Evolutionary conservation across 2,113 vertebrate species (phyloP).

Genomic region (Ifrita kowaldi): DNA sequence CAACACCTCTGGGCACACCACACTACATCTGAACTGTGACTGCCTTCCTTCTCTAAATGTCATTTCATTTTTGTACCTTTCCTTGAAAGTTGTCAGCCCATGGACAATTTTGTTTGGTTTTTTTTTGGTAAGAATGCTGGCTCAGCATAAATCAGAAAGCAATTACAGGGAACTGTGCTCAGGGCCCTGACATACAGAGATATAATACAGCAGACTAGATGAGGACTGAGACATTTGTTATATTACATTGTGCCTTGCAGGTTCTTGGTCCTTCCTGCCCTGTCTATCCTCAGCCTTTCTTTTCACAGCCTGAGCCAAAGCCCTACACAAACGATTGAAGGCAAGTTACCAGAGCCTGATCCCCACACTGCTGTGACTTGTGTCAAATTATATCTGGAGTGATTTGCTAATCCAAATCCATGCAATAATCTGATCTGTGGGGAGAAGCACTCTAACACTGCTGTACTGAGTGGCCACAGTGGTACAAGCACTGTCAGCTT

Average conservation of each 20-base stretch:
- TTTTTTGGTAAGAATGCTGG: background rate
- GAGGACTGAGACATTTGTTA: background rate
- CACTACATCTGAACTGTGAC: background rate
- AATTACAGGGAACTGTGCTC: background rate
- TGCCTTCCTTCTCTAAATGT: background rate
- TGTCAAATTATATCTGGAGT: background rate
- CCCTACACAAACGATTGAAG: background rate
- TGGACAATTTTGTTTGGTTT: background rate
- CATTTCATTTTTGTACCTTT: background rate
- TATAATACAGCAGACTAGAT: accelerated
- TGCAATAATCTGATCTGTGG: background rate
- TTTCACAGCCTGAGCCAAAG: background rate
- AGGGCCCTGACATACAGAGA: background rate
- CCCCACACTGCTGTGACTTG: background rate
- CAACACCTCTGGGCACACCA: background rate
- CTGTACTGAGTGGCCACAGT: background rate
- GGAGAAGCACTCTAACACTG: background rate
- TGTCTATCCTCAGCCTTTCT: background rate
- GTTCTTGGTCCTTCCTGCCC: background rate
- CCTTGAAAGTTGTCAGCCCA: background rate
- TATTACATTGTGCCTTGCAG: background rate
- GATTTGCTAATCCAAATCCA: background rate
- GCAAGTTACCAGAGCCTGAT: background rate
- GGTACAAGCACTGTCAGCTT: background rate
- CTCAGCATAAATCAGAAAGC: background rate